These are phyloP conservation scores for Brachyalestes nurse DNA, from an alignment of 2,797 vertebrate species.

Conservation along the genomic window DNA sequence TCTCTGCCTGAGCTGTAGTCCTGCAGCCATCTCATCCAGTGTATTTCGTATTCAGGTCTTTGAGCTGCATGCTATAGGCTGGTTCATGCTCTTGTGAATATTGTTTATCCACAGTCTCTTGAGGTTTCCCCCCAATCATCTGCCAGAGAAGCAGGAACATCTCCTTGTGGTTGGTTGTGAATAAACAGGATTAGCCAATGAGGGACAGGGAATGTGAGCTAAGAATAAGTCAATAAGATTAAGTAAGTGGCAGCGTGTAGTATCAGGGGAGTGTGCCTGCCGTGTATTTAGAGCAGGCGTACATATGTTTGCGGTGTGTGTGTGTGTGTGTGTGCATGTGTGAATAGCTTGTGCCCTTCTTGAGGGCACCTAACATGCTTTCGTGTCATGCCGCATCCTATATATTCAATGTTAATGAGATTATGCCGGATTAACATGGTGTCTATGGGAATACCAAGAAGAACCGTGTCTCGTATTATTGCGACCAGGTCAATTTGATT, in stretches of 20 bases:
- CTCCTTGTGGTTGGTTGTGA: conserved; percentile 19
- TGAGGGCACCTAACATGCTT: not conserved
- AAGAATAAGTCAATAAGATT: conserved; percentile 11
- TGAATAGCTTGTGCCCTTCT: not conserved
- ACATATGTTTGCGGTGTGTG: not conserved
- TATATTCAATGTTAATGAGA: conserved; percentile 19
- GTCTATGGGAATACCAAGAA: not conserved
- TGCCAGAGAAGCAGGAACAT: not conserved
- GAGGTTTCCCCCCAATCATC: not conserved
- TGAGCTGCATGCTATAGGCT: not conserved
- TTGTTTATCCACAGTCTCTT: not conserved
- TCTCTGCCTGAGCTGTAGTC: not conserved
- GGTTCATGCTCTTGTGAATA: not conserved
- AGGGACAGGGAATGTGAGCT: conserved; percentile 13
- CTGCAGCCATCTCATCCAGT: not conserved
- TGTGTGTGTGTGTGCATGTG: not conserved
- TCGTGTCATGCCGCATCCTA: conserved; percentile 11
- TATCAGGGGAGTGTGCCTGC: not conserved
- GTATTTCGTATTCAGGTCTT: not conserved
- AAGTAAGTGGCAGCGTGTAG: not conserved
- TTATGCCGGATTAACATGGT: conserved; percentile 30
- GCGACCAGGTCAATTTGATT: too few species aligned
- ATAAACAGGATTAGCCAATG: conserved; percentile 21
- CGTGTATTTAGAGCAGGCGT: not conserved
- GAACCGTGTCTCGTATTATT: not conserved